Conservation (phyloP, 2,888 invertebrate species). For the Notodonta dromedarius region DNA sequence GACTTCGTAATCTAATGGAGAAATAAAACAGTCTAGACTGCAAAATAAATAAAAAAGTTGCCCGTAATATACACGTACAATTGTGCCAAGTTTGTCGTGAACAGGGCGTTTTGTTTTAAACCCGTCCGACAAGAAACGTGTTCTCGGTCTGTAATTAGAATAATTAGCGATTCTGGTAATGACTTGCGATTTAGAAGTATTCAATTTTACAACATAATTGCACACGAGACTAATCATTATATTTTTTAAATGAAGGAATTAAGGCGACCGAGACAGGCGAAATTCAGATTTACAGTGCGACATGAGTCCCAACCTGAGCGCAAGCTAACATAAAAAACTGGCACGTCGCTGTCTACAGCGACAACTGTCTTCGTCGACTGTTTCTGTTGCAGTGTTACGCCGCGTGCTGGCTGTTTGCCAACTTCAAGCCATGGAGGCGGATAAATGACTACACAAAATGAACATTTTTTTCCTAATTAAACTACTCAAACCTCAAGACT, state of each 20-base stretch:
- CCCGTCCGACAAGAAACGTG: conserved; percentile 5
- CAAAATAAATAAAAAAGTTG: conserved; percentile 11
- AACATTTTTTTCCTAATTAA: no score
- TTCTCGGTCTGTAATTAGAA: conserved; percentile 22
- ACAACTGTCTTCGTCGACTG: no score
- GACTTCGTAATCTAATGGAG: conserved; percentile 10
- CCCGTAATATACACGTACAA: conserved; percentile 12
- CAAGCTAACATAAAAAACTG: no score
- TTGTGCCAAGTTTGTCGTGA: conserved; percentile 22
- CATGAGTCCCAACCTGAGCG: no score
- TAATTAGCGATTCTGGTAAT: conserved; percentile 29
- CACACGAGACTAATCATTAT: neutral
- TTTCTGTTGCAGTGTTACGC: no score
- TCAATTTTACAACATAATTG: neutral
- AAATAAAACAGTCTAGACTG: conserved; percentile 33
- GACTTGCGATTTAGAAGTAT: conserved; percentile 10
- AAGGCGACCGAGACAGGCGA: neutral
- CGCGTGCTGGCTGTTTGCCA: no score
- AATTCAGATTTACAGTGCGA: no score
- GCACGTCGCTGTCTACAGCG: no score
- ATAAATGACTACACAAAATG: no score
- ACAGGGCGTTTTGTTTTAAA: neutral
- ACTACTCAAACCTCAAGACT: no score
- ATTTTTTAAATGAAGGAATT: neutral
- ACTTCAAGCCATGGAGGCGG: no score